A percentile compares a stretch with the other conserved stretches of the same genome.
These are phyloP conservation scores for Megalopta genalis DNA, from an alignment of 1,140 invertebrate genomes.

Conservation along the genomic window DNA sequence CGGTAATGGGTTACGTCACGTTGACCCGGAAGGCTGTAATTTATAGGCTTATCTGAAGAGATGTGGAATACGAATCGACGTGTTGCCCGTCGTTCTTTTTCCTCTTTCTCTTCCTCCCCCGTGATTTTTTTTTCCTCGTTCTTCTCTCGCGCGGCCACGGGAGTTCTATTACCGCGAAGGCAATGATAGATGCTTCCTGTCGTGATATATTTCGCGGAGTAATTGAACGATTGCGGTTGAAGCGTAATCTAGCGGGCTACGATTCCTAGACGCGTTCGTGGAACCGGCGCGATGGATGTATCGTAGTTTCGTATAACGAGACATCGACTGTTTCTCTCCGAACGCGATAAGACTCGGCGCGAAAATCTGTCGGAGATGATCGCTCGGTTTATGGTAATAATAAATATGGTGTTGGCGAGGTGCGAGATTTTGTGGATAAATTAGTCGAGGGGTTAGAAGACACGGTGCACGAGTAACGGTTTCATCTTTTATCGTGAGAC, in stretches of 20 bases:
- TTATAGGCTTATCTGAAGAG: slow-evolving; percentile 30
- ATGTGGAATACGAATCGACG: slow-evolving; percentile 26
- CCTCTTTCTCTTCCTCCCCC: background rate
- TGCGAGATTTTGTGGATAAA: too few relatives aligned
- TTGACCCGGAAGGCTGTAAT: slow-evolving; percentile 34
- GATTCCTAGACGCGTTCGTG: background rate
- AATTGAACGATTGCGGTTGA: background rate
- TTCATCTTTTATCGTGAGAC: too few relatives aligned
- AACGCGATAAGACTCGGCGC: too few relatives aligned
- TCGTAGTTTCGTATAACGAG: too few relatives aligned
- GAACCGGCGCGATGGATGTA: background rate
- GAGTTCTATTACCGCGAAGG: background rate
- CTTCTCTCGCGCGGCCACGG: background rate
- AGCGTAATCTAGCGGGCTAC: background rate
- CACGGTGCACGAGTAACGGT: too few relatives aligned
- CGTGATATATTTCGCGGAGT: background rate
- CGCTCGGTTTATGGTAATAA: too few relatives aligned
- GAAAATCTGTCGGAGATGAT: too few relatives aligned
- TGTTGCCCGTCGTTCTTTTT: background rate
- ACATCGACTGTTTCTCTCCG: too few relatives aligned
- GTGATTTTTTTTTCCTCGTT: too few relatives aligned
- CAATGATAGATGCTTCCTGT: background rate
- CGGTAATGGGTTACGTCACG: slow-evolving; percentile 14
- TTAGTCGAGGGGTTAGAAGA: too few relatives aligned
- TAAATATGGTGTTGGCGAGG: too few relatives aligned